phyloP scores from a whole-genome alignment of 2,888 invertebrate species.

The Phortica okadai region DNA sequence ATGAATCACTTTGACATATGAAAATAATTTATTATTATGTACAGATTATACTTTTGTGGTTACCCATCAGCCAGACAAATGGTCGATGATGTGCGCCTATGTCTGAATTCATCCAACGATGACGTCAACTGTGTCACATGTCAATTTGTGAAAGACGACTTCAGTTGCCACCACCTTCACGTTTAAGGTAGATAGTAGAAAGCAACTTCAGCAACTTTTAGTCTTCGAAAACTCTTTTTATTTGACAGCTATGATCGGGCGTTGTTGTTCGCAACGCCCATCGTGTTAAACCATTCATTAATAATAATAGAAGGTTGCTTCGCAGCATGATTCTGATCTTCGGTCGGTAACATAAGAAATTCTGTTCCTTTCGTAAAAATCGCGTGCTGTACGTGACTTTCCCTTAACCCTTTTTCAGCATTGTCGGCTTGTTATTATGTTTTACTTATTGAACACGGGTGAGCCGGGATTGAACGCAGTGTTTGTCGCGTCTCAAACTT shows the following conservation, averaged over 20 bases:
- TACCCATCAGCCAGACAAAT: slow-evolving; percentile 44
- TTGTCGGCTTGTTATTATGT: slow-evolving; percentile 26
- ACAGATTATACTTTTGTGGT: slow-evolving; percentile 43
- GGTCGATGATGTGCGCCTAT: slow-evolving; percentile 28
- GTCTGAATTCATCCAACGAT: slow-evolving; percentile 36
- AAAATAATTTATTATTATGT: slow-evolving; percentile 55
- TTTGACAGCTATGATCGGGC: slow-evolving; percentile 39
- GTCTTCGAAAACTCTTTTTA: slow-evolving; percentile 38
- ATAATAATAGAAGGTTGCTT: slow-evolving; percentile 65
- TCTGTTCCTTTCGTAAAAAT: slow-evolving; percentile 28
- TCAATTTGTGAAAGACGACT: slow-evolving; percentile 56
- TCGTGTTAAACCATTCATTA: slow-evolving; percentile 72
- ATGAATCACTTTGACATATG: slow-evolving; percentile 50
- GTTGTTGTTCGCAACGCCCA: slow-evolving; percentile 59
- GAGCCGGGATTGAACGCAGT: slow-evolving; percentile 34
- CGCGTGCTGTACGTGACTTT: slow-evolving; percentile 70
- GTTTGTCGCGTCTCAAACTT: slow-evolving; percentile 52
- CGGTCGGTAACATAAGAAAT: background rate
- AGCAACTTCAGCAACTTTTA: background rate
- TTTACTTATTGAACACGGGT: background rate
- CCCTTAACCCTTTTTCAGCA: slow-evolving; percentile 64
- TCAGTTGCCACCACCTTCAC: slow-evolving; percentile 33
- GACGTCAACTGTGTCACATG: slow-evolving; percentile 59
- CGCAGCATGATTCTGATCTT: background rate
- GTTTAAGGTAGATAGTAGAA: slow-evolving; percentile 12